Evolutionary conservation across 2,888 invertebrate genomes (phyloP).

Genomic region (Caenorhabditis sp.): DNA sequence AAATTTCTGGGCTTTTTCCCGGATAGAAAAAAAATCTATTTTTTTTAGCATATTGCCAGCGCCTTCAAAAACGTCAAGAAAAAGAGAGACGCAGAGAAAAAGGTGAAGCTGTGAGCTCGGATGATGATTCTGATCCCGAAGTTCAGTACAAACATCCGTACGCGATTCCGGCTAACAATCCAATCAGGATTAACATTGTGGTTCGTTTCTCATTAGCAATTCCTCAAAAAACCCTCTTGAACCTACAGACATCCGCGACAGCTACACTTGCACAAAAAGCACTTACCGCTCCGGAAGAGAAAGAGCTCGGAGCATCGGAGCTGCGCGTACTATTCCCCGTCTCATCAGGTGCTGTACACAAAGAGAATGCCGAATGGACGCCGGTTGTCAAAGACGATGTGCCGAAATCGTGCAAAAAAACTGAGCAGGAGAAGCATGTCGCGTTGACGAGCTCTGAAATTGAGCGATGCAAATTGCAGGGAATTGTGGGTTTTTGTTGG

Average conservation of each 20-base stretch:
- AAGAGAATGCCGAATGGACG: constrained; percentile 46
- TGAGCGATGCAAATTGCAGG: constrained; percentile 32
- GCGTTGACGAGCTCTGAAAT: constrained; percentile 49
- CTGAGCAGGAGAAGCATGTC: constrained; percentile 48
- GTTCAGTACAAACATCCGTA: constrained; percentile 38
- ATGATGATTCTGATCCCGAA: constrained; percentile 42
- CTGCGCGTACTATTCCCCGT: constrained; percentile 59
- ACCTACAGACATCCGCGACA: constrained; percentile 16
- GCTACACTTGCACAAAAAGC: constrained; percentile 29
- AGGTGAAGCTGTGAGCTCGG: constrained; percentile 43
- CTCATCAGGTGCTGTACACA: constrained; percentile 59
- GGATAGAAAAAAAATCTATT: too few relatives aligned
- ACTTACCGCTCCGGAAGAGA: constrained; percentile 15
- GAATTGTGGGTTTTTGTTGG: constrained; percentile 30
- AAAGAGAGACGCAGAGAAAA: constrained; percentile 34
- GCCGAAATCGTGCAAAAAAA: constrained; percentile 43
- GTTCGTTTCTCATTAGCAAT: constrained; percentile 13
- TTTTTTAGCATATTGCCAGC: constrained; percentile 46
- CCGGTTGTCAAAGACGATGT: constrained; percentile 40
- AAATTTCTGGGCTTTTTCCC: too few relatives aligned
- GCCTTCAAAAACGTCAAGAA: constrained; percentile 45
- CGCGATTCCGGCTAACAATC: constrained; percentile 28
- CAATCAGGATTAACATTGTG: constrained; percentile 49
- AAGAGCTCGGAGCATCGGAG: constrained; percentile 24
- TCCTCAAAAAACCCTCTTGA: not conserved